A percentile compares a stretch with the other conserved stretches of the same genome.
Conservation (phyloP, 1,140 invertebrate species). For the Heliothis subflexa region DNA sequence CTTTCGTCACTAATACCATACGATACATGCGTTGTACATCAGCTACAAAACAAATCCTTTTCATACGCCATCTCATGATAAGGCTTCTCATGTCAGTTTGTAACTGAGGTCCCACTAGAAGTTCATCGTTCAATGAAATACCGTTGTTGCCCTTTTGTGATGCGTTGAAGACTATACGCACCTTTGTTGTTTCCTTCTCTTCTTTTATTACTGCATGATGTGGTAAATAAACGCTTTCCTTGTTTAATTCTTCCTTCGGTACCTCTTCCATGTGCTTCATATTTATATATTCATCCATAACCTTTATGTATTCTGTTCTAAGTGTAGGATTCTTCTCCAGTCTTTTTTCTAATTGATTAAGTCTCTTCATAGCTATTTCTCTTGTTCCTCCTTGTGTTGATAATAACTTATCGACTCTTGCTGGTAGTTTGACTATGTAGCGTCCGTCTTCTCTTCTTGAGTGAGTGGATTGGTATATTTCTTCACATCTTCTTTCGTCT, state of each 20-base stretch:
- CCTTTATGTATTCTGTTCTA: slow-evolving; percentile 37
- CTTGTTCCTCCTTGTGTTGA: neutral
- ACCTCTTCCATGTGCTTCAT: slow-evolving; percentile 48
- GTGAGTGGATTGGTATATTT: neutral
- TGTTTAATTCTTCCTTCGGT: slow-evolving; percentile 18
- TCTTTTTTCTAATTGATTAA: slow-evolving; percentile 43
- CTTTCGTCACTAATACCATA: slow-evolving; percentile 34
- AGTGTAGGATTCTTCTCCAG: slow-evolving; percentile 27
- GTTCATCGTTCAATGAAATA: slow-evolving; percentile 39
- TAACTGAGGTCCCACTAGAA: slow-evolving; percentile 46
- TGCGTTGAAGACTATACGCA: slow-evolving; percentile 41
- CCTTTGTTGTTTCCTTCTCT: slow-evolving; percentile 21
- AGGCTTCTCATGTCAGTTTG: slow-evolving; percentile 46
- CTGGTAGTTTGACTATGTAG: slow-evolving; percentile 1
- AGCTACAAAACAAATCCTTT: slow-evolving; percentile 35
- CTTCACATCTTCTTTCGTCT: slow-evolving; percentile 11
- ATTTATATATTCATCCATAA: slow-evolving; percentile 39
- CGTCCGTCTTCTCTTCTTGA: neutral
- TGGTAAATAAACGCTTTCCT: slow-evolving; percentile 40
- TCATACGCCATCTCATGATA: slow-evolving; percentile 39
- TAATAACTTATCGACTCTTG: neutral
- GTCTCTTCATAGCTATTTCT: slow-evolving; percentile 41
- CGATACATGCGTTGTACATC: slow-evolving; percentile 43
- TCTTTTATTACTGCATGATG: slow-evolving; percentile 9
- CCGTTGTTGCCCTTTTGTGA: slow-evolving; percentile 35